Evolutionary conservation across 1,140 invertebrate species (phyloP).

Genomic region (Drosophila jambulina): DNA sequence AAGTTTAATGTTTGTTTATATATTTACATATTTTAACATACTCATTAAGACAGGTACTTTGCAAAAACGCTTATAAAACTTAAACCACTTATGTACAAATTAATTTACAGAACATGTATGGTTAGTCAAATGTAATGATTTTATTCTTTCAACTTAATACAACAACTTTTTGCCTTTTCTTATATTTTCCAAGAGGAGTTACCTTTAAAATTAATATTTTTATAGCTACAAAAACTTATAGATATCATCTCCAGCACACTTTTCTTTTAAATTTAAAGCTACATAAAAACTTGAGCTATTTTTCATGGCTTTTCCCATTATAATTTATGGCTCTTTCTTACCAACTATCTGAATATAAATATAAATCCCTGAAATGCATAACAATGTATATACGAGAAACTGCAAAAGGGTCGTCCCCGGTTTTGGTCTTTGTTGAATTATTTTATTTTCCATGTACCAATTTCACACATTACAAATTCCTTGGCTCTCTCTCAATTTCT

Average conservation of each 20-base stretch:
- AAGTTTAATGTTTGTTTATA: neutral
- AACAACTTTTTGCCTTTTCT: neutral
- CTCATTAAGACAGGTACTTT: too few species aligned
- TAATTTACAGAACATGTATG: neutral
- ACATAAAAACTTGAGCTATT: neutral
- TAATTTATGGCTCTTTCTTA: neutral
- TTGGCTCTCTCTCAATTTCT: slow-evolving; percentile 12
- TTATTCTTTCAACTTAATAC: neutral
- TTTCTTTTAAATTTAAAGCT: neutral
- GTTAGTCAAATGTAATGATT: neutral
- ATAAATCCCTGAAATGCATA: neutral
- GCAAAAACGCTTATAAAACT: neutral
- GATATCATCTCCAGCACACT: too few species aligned
- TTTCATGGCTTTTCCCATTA: neutral
- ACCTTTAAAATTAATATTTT: neutral
- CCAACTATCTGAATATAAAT: slow-evolving; percentile 10
- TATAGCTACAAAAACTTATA: neutral
- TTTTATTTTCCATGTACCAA: slow-evolving; percentile 11
- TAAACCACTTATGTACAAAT: neutral
- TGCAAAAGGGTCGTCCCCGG: neutral
- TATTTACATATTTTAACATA: too few species aligned
- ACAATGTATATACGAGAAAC: neutral
- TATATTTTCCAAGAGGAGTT: neutral
- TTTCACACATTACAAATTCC: slow-evolving; percentile 28
- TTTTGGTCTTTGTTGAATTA: slow-evolving; percentile 12